phyloP scores from a whole-genome alignment of 2,888 invertebrate genomes.

The Clusia tigrina region DNA sequence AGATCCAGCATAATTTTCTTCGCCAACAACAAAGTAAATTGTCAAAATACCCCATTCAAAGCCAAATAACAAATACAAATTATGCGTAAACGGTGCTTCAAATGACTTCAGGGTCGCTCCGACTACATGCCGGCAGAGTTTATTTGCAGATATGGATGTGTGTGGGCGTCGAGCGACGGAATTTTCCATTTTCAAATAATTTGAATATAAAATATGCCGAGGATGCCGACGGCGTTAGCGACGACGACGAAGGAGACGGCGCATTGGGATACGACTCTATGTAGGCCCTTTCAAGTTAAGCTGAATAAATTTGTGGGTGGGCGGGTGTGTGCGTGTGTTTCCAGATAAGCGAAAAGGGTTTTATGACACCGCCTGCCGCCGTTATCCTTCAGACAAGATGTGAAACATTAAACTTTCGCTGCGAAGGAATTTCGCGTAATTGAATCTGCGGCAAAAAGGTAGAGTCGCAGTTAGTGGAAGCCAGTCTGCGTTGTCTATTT shows the following conservation, averaged over 20 bases:
- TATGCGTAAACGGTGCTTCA: too few species aligned
- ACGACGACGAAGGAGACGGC: background rate
- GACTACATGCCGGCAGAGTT: too few species aligned
- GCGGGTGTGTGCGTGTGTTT: too few species aligned
- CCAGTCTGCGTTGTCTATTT: background rate
- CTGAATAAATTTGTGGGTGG: too few species aligned
- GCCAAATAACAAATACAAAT: too few species aligned
- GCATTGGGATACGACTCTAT: background rate
- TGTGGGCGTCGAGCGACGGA: background rate
- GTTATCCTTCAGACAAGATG: background rate
- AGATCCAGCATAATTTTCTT: too few species aligned
- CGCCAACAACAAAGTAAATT: too few species aligned
- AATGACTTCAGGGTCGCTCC: too few species aligned
- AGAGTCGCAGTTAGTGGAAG: background rate
- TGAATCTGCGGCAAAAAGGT: background rate
- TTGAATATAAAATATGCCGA: background rate
- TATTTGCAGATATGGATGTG: background rate
- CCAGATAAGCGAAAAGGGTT: background rate
- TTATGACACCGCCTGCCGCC: background rate
- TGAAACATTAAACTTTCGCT: background rate
- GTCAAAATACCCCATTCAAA: too few species aligned
- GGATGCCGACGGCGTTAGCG: background rate
- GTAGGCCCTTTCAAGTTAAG: background rate
- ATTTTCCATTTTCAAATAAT: background rate
- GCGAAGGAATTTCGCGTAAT: constrained; percentile 8